These are phyloP conservation scores for Calcarius lapponicus DNA, from an alignment of 2,797 vertebrate species.

Conservation along the genomic window DNA sequence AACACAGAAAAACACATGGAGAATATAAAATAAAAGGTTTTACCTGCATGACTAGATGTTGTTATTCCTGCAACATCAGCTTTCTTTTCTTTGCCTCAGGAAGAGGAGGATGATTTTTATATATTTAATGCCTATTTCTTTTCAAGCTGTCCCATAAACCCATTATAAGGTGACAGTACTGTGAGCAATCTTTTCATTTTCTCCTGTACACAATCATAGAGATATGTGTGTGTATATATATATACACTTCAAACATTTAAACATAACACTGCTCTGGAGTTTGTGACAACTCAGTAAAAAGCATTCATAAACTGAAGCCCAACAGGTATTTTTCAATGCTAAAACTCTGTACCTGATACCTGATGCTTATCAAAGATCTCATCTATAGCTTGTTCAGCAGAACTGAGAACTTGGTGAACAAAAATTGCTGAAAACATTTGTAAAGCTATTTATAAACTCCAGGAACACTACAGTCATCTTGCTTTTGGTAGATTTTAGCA, in stretches of 20 bases:
- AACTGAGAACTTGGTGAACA: not conserved
- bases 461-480: not conserved
- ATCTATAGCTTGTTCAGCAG: not conserved
- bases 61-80: not conserved
- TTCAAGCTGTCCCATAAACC: not conserved
- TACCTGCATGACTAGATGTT: not conserved
- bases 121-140: not conserved
- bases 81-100: not conserved
- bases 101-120: not conserved
- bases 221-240: rapidly evolving
- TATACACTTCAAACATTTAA: not conserved
- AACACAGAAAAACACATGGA: not conserved
- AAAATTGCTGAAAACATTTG: not conserved
- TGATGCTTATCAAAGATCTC: not conserved
- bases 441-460: not conserved
- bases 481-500: not conserved
- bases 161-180: not conserved
- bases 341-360: not conserved
- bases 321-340: not conserved
- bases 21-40: not conserved
- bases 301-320: not conserved
- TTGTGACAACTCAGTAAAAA: not conserved
- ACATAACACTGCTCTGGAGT: not conserved
- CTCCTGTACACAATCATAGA: not conserved
- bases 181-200: not conserved